These are phyloP conservation scores for Monopis laevigella DNA, from an alignment of 2,888 invertebrate genomes.

Conservation along the genomic window DNA sequence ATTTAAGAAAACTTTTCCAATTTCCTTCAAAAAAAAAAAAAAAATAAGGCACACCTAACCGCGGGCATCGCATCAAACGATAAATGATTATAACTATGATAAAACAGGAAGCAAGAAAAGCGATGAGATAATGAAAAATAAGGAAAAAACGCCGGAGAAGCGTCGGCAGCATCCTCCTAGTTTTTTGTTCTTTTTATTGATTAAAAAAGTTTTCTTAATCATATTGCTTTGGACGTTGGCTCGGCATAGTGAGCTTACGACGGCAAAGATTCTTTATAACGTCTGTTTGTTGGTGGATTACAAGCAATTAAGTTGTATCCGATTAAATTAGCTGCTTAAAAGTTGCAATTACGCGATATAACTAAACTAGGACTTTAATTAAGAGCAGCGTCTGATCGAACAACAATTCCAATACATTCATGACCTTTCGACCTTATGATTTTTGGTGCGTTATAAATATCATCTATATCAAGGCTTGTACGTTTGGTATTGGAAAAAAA, in stretches of 20 bases:
- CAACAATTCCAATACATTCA: too few relatives aligned
- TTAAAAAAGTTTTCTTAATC: slow-evolving; percentile 60
- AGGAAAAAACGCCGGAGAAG: slow-evolving; percentile 19
- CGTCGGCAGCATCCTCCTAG: slow-evolving; percentile 19
- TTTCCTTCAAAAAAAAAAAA: slow-evolving; percentile 33
- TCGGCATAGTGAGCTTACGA: slow-evolving; percentile 9
- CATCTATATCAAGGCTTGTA: too few relatives aligned
- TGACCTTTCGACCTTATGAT: too few relatives aligned
- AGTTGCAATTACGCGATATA: too few relatives aligned
- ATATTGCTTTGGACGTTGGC: slow-evolving; percentile 27
- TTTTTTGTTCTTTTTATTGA: slow-evolving; percentile 45
- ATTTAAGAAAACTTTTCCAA: slow-evolving; percentile 49
- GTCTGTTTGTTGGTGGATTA: too few relatives aligned
- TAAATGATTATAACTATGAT: slow-evolving; percentile 60
- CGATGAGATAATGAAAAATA: slow-evolving; percentile 49
- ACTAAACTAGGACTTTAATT: too few relatives aligned
- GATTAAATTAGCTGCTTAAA: too few relatives aligned
- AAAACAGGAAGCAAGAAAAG: slow-evolving; percentile 45
- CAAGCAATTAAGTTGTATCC: too few relatives aligned
- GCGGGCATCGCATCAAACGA: slow-evolving; percentile 53
- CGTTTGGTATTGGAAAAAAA: too few relatives aligned
- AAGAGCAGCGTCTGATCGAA: too few relatives aligned
- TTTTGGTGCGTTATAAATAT: too few relatives aligned
- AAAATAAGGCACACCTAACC: slow-evolving; percentile 20
- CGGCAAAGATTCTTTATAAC: slow-evolving; percentile 7